Base-by-base conservation (phyloP, 30 jellyfish, hydroid and myxozoan species). In the Pseudorhiza aurosa region DNA sequence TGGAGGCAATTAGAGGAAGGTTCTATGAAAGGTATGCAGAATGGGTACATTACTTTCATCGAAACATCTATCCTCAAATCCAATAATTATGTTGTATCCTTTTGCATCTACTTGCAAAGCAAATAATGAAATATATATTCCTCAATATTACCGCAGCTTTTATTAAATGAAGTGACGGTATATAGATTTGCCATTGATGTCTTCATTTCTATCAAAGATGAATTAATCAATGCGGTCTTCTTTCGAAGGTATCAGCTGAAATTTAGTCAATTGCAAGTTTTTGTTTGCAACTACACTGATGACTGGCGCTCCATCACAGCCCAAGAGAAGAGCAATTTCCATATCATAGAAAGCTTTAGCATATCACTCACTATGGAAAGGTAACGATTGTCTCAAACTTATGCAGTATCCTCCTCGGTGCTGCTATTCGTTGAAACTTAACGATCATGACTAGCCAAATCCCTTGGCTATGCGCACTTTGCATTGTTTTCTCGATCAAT, bases 21-120 rank as follows among this genome's bases (percentile, higher is more conserved):
- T 92, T 92, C 46, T 92, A 92, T 62, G 95, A 92, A 50, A 72
- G 96, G 98, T 92, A 47, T 36, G 18, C 39, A n/a, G n/a, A n/a
- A n/a, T n/a, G n/a, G n/a, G n/a, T n/a, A 15, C 53, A 57, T 28
- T 1, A 1, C 17, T 1, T 57, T 1, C 72, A 19, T 12, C 55
- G n/a, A 5, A 28, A 33, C 72, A 19, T 57, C 25, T 57, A 15
- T 27, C 12, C n/a, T 12, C n/a, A 12, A 11, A 17, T 35, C 70
- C 31, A 56, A n/a, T 12, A 1, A 24, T 24, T 45, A 7, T 45
- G 19, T 45, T 26, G 36, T 56, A n/a, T n/a, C 4, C 59, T 64
- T 40, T 14, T 12, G 83, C 8, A 19, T 3, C 75, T 10, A 37
- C 43, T 2, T 68, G 12, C 9, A 44, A 37, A 44, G 9, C 21